Evolutionary conservation across 2,113 vertebrate genomes (phyloP).

Genomic region (Neomonachus schauinslandi): DNA sequence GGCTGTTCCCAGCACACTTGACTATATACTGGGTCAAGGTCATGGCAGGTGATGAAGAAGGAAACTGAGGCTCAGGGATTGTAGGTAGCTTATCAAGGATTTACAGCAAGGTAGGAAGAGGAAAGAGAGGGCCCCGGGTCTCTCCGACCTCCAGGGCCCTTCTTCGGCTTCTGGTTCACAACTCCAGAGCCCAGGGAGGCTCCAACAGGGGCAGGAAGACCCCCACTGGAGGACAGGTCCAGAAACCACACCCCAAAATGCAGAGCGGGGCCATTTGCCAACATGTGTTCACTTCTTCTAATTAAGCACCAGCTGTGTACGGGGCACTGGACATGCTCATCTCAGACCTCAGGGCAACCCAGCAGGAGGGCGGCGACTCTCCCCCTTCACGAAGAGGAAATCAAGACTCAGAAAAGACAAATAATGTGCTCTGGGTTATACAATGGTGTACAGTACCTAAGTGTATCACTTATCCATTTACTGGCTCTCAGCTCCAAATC

Average conservation of each 20-base stretch:
- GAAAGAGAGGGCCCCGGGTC: background rate
- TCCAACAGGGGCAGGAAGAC: background rate
- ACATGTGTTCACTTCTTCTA: background rate
- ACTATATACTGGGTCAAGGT: background rate
- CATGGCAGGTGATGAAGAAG: background rate
- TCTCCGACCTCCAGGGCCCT: background rate
- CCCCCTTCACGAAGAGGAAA: background rate
- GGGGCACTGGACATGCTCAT: fast-evolving
- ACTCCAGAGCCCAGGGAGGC: background rate
- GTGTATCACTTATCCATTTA: background rate
- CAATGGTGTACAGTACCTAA: fast-evolving
- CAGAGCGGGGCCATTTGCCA: fast-evolving
- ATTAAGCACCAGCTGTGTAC: fast-evolving
- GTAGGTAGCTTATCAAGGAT: background rate
- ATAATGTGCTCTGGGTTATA: too few species aligned
- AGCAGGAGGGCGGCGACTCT: background rate
- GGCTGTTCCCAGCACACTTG: background rate
- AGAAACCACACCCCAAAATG: background rate
- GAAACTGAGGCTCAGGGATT: background rate
- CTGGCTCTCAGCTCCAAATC: background rate
- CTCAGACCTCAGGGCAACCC: background rate
- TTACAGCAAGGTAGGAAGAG: background rate
- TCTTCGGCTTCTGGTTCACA: background rate
- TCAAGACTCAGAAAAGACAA: background rate
- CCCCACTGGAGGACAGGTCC: background rate